phyloP scores from a whole-genome alignment of 1,140 invertebrate genomes.

The Achroia grisella region DNA sequence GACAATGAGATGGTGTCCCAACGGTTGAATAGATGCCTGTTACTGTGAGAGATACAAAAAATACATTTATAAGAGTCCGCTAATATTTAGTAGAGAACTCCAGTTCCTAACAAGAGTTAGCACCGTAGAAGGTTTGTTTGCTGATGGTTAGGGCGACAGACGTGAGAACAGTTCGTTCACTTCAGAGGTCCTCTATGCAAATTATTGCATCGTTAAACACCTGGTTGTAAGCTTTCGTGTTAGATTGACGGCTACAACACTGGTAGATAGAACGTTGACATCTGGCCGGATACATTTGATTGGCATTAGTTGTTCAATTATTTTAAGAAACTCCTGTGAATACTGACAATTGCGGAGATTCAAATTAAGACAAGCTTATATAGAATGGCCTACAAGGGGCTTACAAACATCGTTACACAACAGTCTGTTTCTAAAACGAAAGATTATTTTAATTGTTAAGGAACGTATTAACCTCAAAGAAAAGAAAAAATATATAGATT shows the following conservation, averaged over 20 bases:
- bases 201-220: constrained; percentile 72
- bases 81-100: constrained; percentile 1
- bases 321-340: constrained; percentile 16
- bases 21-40: not conserved
- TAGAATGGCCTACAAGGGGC: no score
- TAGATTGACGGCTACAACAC: constrained; percentile 45
- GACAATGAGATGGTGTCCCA: not conserved
- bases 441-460: no score
- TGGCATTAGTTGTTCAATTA: constrained; percentile 54
- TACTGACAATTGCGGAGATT: no score
- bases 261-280: constrained; percentile 13
- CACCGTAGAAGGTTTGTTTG: constrained; percentile 43
- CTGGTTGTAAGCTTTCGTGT: constrained; percentile 50
- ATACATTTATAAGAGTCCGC: not conserved
- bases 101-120: constrained; percentile 1
- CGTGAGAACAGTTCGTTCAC: constrained; percentile 59
- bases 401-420: no score
- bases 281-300: constrained; percentile 57
- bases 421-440: no score
- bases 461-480: no score
- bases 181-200: constrained; percentile 57
- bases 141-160: constrained; percentile 36
- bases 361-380: no score
- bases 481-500: no score
- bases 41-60: not conserved